Evolutionary conservation across 2,113 vertebrate species (phyloP).

Genomic region (Cairina moschata): DNA sequence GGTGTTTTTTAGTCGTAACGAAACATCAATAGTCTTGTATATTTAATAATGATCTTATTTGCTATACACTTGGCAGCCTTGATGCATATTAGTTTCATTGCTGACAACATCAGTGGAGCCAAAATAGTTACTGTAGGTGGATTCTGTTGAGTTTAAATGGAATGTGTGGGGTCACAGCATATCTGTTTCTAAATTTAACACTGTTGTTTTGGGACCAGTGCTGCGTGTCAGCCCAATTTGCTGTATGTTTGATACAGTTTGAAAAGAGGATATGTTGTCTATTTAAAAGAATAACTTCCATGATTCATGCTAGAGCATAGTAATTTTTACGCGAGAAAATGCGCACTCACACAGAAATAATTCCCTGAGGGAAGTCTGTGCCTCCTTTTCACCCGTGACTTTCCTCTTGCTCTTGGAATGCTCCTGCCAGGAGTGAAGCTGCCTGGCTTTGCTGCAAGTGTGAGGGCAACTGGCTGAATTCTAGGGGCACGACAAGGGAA

Average conservation of each 20-base stretch:
- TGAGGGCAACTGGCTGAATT: not conserved
- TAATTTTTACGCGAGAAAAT: not conserved
- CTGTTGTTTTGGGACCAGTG: not conserved
- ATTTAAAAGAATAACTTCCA: conserved; percentile 14
- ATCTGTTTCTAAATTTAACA: conserved; percentile 22
- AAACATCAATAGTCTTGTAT: not conserved
- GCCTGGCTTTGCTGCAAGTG: not conserved
- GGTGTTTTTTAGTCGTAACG: not conserved
- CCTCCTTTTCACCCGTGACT: not conserved
- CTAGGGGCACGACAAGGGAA: not conserved
- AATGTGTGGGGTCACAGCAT: not conserved
- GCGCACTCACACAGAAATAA: not conserved
- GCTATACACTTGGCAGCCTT: not conserved
- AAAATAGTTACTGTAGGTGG: conserved; percentile 30
- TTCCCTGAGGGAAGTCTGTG: not conserved
- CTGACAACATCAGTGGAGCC: not conserved
- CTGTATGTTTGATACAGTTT: not conserved
- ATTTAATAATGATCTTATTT: conserved; percentile 18
- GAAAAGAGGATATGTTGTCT: conserved; percentile 2
- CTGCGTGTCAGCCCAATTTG: not conserved
- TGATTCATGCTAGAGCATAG: not conserved
- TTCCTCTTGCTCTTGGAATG: not conserved
- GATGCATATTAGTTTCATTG: not conserved
- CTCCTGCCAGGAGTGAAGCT: not conserved
- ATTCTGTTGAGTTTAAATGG: conserved; percentile 12